A percentile compares a stretch with the other conserved stretches of the same genome.
phyloP scores from a whole-genome alignment of 2,888 invertebrate species.

The Keiferia lycopersicella region DNA sequence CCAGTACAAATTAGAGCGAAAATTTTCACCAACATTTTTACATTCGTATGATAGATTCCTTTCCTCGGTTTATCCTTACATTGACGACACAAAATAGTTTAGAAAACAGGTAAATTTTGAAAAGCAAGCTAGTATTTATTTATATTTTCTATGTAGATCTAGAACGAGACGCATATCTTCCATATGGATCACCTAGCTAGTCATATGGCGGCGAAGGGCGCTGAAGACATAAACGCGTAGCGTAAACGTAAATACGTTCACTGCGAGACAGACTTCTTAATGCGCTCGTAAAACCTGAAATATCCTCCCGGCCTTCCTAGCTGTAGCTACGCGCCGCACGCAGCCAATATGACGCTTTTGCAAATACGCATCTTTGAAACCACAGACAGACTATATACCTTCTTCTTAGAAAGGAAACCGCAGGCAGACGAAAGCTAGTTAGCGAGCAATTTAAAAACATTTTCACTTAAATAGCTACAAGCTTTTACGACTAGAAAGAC shows the following conservation, averaged over 20 bases:
- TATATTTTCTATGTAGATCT: neutral
- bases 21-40: no score
- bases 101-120: no score
- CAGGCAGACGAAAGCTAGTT: constrained; percentile 3
- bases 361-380: neutral
- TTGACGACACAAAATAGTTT: no score
- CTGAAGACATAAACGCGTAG: neutral
- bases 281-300: neutral
- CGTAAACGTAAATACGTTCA: neutral
- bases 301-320: neutral
- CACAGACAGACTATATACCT: neutral
- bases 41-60: no score
- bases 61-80: no score
- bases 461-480: neutral
- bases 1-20: no score
- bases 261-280: constrained; percentile 1
- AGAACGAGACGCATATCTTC: neutral
- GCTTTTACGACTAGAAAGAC: constrained; percentile 7
- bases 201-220: neutral
- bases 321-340: neutral
- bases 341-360: neutral
- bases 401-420: neutral
- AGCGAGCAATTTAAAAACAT: neutral
- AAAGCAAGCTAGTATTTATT: no score
- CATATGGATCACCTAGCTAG: neutral